phyloP scores from a whole-genome alignment of 2,888 invertebrate genomes.

The Sesia bembeciformis region DNA sequence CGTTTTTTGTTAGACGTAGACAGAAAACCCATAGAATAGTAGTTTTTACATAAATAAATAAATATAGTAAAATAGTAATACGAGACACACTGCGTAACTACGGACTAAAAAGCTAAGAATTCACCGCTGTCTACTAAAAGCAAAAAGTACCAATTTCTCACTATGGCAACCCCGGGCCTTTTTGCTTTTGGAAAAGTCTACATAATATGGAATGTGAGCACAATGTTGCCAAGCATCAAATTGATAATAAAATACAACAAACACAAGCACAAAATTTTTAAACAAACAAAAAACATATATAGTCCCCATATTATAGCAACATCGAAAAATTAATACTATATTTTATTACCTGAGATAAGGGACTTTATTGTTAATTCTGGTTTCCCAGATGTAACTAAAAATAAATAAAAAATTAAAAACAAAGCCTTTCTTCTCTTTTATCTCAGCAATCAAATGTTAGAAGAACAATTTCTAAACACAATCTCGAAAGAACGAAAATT shows the following conservation, averaged over 20 bases:
- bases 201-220: conserved; percentile 51
- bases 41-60: conserved; percentile 27
- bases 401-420: no score
- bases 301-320: conserved; percentile 8
- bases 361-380: no score
- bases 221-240: conserved; percentile 75
- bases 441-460: no score
- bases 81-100: conserved; percentile 49
- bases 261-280: conserved; percentile 59
- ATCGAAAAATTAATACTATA: no score
- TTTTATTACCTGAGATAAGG: no score
- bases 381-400: no score
- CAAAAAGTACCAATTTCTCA: conserved; percentile 41
- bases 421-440: no score
- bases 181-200: conserved; percentile 47
- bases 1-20: conserved; percentile 9
- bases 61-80: conserved; percentile 29
- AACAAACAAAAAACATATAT: conserved; percentile 15
- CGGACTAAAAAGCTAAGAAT: conserved; percentile 53
- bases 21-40: conserved; percentile 20
- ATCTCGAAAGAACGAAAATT: no score
- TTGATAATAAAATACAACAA: conserved; percentile 69
- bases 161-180: conserved; percentile 29
- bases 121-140: conserved; percentile 56
- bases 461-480: no score